Conservation (phyloP, 2,797 vertebrate genomes). For the Argyrosomus regius region DNA sequence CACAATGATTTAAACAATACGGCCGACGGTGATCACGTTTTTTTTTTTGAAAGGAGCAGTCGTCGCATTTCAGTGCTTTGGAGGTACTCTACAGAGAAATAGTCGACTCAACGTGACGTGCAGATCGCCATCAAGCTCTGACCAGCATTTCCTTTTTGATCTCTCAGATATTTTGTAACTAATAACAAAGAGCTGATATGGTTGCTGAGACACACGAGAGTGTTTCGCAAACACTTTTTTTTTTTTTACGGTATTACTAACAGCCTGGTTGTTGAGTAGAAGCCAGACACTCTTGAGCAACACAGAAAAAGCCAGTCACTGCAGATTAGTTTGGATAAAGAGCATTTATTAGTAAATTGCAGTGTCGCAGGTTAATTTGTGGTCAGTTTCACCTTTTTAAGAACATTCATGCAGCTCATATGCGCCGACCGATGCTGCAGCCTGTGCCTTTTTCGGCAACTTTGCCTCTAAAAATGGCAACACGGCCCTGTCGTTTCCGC, state of each 20-base stretch:
- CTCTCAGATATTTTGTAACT: background rate
- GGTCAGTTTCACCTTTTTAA: background rate
- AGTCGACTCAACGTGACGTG: background rate
- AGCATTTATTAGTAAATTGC: background rate
- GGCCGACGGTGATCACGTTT: background rate
- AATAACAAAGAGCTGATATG: background rate
- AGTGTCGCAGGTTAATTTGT: background rate
- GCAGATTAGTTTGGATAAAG: background rate
- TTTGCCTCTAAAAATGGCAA: background rate
- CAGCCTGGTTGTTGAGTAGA: background rate
- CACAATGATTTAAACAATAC: background rate
- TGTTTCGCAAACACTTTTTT: constrained; percentile 11
- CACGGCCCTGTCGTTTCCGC: background rate
- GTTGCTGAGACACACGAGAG: background rate
- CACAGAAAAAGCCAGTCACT: constrained; percentile 20
- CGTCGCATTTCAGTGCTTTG: background rate
- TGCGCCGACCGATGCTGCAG: background rate
- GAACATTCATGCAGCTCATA: background rate
- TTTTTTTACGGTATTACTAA: too few relatives aligned
- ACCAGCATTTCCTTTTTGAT: constrained; percentile 18
- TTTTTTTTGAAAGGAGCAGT: background rate
- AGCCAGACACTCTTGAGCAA: constrained; percentile 15
- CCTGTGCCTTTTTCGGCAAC: background rate
- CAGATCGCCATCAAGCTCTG: background rate
- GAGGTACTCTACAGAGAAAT: background rate